A percentile compares a stretch with the other conserved stretches of the same genome.
phyloP scores from a whole-genome alignment of 2,113 vertebrate genomes.

The Eulemur rufifrons region DNA sequence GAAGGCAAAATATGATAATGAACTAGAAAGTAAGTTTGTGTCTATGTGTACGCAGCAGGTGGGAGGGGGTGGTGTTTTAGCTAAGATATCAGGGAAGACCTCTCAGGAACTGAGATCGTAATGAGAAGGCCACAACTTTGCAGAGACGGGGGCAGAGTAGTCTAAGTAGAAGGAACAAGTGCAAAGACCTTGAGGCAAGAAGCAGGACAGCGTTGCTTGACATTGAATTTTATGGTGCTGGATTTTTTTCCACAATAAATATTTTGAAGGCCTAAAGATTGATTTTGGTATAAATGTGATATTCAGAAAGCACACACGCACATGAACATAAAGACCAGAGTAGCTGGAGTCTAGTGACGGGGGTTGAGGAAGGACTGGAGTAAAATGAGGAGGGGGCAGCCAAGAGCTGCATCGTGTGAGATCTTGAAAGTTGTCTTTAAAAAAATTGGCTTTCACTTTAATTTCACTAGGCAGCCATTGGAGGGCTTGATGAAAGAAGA shows the following conservation, averaged over 20 bases:
- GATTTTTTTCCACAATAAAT: not conserved
- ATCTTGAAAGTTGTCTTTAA: not conserved
- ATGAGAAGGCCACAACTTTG: not conserved
- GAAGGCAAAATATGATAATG: not conserved
- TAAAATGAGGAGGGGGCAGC: not conserved
- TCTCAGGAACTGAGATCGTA: not conserved
- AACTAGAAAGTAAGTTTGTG: not conserved
- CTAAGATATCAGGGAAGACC: not conserved
- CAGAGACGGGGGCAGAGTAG: not conserved
- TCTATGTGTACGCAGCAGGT: not conserved
- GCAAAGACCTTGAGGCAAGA: not conserved
- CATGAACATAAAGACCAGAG: not conserved
- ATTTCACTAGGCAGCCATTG: not conserved
- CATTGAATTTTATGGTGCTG: not conserved
- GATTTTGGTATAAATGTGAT: constrained; percentile 13
- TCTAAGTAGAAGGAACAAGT: not conserved
- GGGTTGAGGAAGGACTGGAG: not conserved
- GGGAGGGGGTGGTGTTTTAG: not conserved
- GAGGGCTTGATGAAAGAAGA: not conserved
- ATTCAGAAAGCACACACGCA: not conserved
- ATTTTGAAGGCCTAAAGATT: constrained; percentile 11
- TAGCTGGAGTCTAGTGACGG: not conserved
- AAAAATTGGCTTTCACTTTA: not conserved
- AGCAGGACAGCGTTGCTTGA: not conserved
- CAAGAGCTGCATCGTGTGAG: not conserved